Base-by-base conservation (phyloP, 2,797 vertebrate genomes). In the Botia almorhae region DNA sequence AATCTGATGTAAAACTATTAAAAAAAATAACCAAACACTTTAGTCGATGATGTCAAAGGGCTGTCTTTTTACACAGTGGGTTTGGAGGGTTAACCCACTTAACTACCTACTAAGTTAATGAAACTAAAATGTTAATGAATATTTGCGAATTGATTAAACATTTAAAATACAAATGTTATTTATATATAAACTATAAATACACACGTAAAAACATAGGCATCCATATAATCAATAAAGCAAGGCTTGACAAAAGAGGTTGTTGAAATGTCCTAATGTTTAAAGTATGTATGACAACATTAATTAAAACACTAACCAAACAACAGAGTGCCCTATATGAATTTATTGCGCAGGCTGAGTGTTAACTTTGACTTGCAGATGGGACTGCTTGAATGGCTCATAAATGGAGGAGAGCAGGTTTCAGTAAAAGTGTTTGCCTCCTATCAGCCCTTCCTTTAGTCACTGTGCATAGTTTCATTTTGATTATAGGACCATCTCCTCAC, bases 401-500 rank as follows among this genome's bases (percentile, higher is more conserved):
- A 81, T 74, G 80, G 58, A 74, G 33, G 63, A 51, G 71, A 76
- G 75, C 7, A 51, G 58, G 78, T 81, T 55, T 74, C 65, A 60
- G 51, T 84, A 69, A 86, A 84, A 84, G 60, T 82, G 69, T 72
- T 50, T 36, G 21, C n/a, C 71, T 65, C 67, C 70, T 80, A 76
- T 76, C 80, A 80, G 48, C 73, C 72, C 72, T 81, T 55, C 74
- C 74, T 81, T 29, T 53, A 81, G 82, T 87, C 80, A 85, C 85
- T 80, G 53, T 48, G 80, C 83, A 87, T 85, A 83, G 76, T 87
- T 87, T 87, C 81, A 83, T 83, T 80, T 81, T 81, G 73, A 87
- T 85, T 87, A 33, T 33, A 84, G 81, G 76, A 72, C 73, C 82
- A 86, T 84, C 82, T 82, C 73, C 80, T 82, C 36, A 86, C 71